Conservation (phyloP, 2,888 invertebrate genomes). For the Brachynemurus nebulosus region DNA sequence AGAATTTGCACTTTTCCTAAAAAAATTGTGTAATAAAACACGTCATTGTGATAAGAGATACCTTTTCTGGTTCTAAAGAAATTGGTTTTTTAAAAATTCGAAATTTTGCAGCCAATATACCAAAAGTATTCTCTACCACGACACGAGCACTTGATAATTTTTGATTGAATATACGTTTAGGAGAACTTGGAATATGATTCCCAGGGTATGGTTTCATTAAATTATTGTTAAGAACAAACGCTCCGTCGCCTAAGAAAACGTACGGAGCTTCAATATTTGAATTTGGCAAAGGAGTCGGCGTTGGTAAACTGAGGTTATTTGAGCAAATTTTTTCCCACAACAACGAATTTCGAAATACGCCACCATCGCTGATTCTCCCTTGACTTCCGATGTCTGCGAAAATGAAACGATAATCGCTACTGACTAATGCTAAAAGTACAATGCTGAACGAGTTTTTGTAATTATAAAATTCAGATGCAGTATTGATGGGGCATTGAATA, state of each 20-base stretch:
- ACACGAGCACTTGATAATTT: constrained; percentile 14
- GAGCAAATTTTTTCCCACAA: constrained; percentile 14
- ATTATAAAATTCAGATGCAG: constrained; percentile 21
- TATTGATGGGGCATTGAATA: constrained; percentile 18
- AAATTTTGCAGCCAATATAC: constrained; percentile 10
- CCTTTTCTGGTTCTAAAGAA: no score
- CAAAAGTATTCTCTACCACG: constrained; percentile 19
- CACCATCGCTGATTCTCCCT: constrained; percentile 21
- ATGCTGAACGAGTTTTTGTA: constrained; percentile 22
- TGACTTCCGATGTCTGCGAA: constrained; percentile 24
- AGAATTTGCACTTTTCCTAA: constrained; percentile 12
- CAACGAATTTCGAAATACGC: constrained; percentile 13
- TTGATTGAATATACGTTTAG: constrained; percentile 17
- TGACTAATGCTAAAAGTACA: constrained; percentile 21
- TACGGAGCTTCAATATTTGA: constrained; percentile 13
- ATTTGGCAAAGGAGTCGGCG: constrained; percentile 13
- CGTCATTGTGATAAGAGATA: no score
- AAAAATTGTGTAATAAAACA: constrained; percentile 14
- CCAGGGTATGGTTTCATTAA: constrained; percentile 19
- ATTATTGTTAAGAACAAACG: constrained; percentile 10
- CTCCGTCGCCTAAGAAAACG: constrained; percentile 14
- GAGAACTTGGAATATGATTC: constrained; percentile 9
- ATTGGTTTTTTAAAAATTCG: no score
- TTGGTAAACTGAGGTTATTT: no score
- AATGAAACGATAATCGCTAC: constrained; percentile 21